phyloP scores from a whole-genome alignment of 2,797 vertebrate species.

The Pseudochirops cupreus region DNA sequence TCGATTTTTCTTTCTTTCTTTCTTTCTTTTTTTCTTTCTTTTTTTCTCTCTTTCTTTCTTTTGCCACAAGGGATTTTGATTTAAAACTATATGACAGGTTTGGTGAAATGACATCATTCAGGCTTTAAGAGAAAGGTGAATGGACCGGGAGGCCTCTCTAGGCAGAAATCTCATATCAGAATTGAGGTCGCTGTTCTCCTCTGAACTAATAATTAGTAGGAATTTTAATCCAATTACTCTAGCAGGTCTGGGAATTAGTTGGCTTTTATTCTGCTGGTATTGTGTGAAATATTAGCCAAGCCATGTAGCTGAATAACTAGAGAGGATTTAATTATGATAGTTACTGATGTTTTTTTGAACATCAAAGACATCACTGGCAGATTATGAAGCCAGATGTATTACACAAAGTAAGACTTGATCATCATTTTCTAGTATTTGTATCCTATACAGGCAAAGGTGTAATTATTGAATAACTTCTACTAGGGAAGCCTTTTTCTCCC shows the following conservation, averaged over 20 bases:
- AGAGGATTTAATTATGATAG: constrained; percentile 79
- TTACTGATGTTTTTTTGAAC: constrained; percentile 75
- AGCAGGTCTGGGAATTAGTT: constrained; percentile 65
- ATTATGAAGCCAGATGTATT: constrained; percentile 36
- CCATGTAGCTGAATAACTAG: constrained; percentile 71
- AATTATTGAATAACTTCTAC: constrained; percentile 48
- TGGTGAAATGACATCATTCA: neutral
- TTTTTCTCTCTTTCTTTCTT: neutral
- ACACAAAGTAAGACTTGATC: constrained; percentile 65
- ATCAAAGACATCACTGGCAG: constrained; percentile 34
- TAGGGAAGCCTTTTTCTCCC: neutral
- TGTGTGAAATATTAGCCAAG: constrained; percentile 72
- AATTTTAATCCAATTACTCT: constrained; percentile 78
- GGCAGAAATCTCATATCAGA: neutral
- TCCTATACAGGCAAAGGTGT: constrained; percentile 39
- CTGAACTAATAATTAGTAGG: constrained; percentile 64
- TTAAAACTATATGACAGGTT: constrained; percentile 10
- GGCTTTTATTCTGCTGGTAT: constrained; percentile 65
- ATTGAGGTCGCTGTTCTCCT: constrained; percentile 37
- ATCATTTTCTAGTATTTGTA: constrained; percentile 66
- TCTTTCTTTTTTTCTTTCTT: neutral
- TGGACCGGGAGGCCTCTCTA: neutral
- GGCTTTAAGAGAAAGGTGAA: constrained; percentile 10
- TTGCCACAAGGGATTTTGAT: neutral
- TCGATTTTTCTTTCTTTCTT: neutral